Evolutionary conservation across 1,140 invertebrate genomes (phyloP).

Genomic region (Scaptomyza montana): DNA sequence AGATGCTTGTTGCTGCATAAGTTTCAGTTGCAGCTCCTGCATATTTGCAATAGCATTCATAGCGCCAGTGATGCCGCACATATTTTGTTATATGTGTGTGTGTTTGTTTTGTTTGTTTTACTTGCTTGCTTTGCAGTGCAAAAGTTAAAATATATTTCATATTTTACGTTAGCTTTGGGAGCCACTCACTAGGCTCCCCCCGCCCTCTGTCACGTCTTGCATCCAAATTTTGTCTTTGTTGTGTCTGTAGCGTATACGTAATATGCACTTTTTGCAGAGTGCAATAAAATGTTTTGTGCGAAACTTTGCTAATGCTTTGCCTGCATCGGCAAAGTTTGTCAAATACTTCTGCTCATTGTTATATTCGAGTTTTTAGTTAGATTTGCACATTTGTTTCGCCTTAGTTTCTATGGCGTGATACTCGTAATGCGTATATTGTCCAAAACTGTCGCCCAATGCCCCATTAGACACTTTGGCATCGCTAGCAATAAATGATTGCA

Average conservation of each 20-base stretch:
- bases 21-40: constrained; percentile 46
- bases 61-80: constrained; percentile 56
- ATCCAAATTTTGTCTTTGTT: constrained; percentile 17
- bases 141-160: constrained; percentile 82
- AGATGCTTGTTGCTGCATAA: constrained; percentile 48
- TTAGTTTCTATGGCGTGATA: constrained; percentile 43
- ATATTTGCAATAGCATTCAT: constrained; percentile 54
- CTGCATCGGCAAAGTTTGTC: constrained; percentile 53
- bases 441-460: constrained; percentile 57
- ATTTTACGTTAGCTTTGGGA: constrained; percentile 77
- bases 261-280: constrained; percentile 68
- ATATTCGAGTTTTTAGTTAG: constrained; percentile 65
- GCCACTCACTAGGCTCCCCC: constrained; percentile 1
- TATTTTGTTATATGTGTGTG: constrained; percentile 47
- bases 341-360: constrained; percentile 68
- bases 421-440: constrained; percentile 22
- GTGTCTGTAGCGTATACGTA: constrained; percentile 61
- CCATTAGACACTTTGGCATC: constrained; percentile 57
- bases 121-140: constrained; percentile 44
- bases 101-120: constrained; percentile 48
- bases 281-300: constrained; percentile 78
- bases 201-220: background rate
- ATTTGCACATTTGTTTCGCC: constrained; percentile 65
- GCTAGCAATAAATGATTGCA: constrained; percentile 62
- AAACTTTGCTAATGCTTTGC: constrained; percentile 63